Percentiles rank a stretch among this genome's conserved stretches.
Conservation (phyloP, 2,797 vertebrate genomes). For the Protonibea diacanthus region DNA sequence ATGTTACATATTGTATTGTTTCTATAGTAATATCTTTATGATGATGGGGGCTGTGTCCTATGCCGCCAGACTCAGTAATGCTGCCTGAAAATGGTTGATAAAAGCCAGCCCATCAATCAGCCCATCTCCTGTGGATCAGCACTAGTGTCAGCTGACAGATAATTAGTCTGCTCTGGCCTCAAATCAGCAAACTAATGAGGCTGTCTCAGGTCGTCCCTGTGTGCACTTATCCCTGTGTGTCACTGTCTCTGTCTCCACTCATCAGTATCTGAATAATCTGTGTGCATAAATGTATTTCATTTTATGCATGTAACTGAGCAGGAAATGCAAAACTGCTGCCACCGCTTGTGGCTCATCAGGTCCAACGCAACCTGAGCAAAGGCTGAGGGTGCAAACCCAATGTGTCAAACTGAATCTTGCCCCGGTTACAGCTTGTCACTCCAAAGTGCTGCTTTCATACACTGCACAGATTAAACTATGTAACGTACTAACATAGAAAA, state of each 20-base stretch:
- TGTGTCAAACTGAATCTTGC: neutral
- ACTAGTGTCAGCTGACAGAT: slow-evolving; percentile 42
- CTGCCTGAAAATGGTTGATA: neutral
- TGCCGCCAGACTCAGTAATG: neutral
- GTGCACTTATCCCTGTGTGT: neutral
- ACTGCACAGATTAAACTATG: neutral
- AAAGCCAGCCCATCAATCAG: slow-evolving; percentile 9
- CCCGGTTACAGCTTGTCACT: neutral
- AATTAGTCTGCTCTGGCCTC: slow-evolving; percentile 35
- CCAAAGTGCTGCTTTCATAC: neutral
- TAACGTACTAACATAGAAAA: neutral
- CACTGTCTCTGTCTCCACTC: neutral
- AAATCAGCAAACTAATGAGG: slow-evolving; percentile 28
- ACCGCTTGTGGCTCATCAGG: slow-evolving; percentile 7
- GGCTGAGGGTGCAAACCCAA: neutral
- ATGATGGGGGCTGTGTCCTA: neutral
- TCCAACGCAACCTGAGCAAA: neutral
- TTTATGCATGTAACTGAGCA: neutral
- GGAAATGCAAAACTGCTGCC: neutral
- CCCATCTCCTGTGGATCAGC: slow-evolving; percentile 4
- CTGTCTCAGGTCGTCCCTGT: neutral
- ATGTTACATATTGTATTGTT: too few species aligned
- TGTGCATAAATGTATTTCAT: neutral
- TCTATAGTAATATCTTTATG: neutral
- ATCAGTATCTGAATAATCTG: too few species aligned